Evolutionary conservation across 2,113 vertebrate species (phyloP), one percentile per base, ranked within the genome.

Genomic region (Haplotaxodon microlepis): DNA sequence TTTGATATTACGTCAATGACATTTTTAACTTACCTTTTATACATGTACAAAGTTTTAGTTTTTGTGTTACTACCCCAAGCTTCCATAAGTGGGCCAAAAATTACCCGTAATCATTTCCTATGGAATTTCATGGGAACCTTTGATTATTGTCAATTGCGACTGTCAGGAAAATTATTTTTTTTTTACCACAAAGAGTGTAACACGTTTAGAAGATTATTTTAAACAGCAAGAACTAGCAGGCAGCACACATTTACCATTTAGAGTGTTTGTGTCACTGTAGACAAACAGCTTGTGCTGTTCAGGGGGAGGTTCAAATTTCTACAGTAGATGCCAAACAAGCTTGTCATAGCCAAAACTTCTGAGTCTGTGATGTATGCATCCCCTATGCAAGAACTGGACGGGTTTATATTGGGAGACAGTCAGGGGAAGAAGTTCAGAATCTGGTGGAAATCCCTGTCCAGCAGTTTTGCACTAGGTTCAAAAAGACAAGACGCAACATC

Each of bases 391-490:
- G 34, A 69, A 69, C 34, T 38, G 61, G 0, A 69, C 0, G 2
- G 7, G 34, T 66, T 38, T 69, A 38, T 69, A 38, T 38, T 66
- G 19, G 34, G 19, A 66, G 61, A 66, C 10, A 38, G 17, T 66
- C 61, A 38, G 61, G 34, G 61, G 19, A 66, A 66, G 1, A 21
- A 38, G 34, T 13, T 13, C 34, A 38, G 34, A 21, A 66, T 38
- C 61, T 66, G 61, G 0, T 19, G 0, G 61, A 38, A 66, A 66
- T 38, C 7, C 19, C 1, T 0, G 34, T 66, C 61, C 11, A 21
- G 61, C 34, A 13, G 11, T 4, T 66, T 38, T 66, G 11, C 61
- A 66, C 17, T 66, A 21, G 34, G 34, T 69, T 69, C 34, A 69
- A 38, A 69, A 21, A 69, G 34, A 69, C 19, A 69, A 69, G 19